phyloP scores from a whole-genome alignment of 1,140 invertebrate species.

The Macrostomum lignano region DNA sequence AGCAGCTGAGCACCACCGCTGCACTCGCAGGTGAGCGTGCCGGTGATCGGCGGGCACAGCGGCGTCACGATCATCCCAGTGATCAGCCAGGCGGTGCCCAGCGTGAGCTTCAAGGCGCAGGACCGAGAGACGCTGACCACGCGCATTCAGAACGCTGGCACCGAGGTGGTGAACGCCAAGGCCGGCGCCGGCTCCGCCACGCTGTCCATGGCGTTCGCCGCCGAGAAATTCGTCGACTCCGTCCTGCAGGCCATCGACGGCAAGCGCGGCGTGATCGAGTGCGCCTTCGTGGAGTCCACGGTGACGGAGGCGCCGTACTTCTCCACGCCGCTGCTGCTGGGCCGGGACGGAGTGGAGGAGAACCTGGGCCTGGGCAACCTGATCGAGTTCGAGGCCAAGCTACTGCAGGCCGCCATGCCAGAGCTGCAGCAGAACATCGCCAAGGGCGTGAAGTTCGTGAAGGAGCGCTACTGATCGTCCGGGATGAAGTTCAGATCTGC shows the following conservation, averaged over 20 bases:
- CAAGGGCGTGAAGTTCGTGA: slow-evolving; percentile 55
- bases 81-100: slow-evolving; percentile 59
- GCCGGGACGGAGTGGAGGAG: slow-evolving; percentile 65
- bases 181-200: slow-evolving; percentile 90
- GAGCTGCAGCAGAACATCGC: slow-evolving; percentile 80
- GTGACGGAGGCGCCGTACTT: slow-evolving; percentile 58
- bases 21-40: slow-evolving; percentile 53
- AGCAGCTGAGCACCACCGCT: no score
- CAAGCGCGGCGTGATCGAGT: slow-evolving; percentile 61
- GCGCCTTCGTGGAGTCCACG: slow-evolving; percentile 64
- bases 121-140: slow-evolving; percentile 17
- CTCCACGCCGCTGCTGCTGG: slow-evolving; percentile 63
- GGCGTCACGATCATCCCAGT: slow-evolving; percentile 88
- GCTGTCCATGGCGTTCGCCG: slow-evolving; percentile 93
- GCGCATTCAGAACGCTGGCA: slow-evolving; percentile 56
- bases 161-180: slow-evolving; percentile 95
- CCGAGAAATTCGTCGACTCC: slow-evolving; percentile 57
- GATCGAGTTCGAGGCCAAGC: slow-evolving; percentile 49
- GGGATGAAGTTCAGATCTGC: no score
- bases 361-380: slow-evolving; percentile 70
- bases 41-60: slow-evolving; percentile 92
- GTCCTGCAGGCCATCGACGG: slow-evolving; percentile 50
- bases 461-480: not conserved
- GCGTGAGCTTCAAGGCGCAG: slow-evolving; percentile 30
- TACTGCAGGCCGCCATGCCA: slow-evolving; percentile 58